Evolutionary conservation across 2,113 vertebrate genomes (phyloP).

Genomic region (Hippolais icterina): DNA sequence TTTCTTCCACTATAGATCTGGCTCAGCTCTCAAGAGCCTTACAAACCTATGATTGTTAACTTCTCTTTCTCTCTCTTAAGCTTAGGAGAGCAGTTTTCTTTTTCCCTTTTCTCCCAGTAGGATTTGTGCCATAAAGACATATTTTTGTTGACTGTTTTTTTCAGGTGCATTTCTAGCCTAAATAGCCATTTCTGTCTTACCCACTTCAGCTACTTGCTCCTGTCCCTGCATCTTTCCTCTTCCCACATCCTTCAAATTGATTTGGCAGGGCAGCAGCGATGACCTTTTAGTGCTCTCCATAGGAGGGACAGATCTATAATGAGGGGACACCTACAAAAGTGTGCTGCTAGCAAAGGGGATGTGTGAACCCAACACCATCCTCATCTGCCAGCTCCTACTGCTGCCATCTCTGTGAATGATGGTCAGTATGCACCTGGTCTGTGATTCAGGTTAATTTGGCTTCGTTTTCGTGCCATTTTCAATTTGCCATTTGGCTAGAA

Average conservation of each 20-base stretch:
- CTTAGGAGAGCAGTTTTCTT: neutral
- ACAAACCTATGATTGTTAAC: neutral
- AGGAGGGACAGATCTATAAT: neutral
- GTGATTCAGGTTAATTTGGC: neutral
- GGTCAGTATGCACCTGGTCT: neutral
- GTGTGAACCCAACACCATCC: accelerated
- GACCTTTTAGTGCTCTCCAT: neutral
- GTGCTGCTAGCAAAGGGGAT: accelerated
- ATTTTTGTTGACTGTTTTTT: neutral
- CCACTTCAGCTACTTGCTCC: neutral
- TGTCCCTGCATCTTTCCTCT: neutral
- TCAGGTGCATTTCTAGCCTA: neutral
- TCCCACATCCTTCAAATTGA: neutral
- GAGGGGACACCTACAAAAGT: neutral
- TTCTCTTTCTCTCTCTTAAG: neutral
- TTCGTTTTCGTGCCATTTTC: neutral
- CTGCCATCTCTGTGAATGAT: neutral
- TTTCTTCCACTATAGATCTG: neutral
- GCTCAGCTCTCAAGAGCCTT: neutral
- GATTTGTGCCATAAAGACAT: neutral
- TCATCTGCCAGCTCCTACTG: neutral
- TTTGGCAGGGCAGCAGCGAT: neutral
- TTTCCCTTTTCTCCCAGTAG: neutral
- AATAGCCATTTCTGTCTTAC: neutral
- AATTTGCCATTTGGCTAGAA: neutral